Conservation (phyloP, 2,888 invertebrate species). For the Euclidia mi region DNA sequence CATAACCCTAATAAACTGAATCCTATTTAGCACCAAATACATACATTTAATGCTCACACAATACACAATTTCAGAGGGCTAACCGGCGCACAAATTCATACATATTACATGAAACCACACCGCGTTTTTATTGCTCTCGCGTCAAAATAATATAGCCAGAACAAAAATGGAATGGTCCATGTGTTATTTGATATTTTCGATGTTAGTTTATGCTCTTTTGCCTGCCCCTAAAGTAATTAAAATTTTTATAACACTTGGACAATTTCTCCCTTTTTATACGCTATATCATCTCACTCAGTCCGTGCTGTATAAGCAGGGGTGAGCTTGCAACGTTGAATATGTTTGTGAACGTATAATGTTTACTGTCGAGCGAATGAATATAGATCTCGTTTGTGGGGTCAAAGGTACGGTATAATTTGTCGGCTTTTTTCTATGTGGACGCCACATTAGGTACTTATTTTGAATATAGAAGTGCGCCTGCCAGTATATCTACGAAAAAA, state of each 20-base stretch:
- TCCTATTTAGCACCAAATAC: conserved; percentile 5
- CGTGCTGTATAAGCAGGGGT: conserved; percentile 15
- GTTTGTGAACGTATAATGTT: neutral
- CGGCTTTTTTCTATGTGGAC: too few species aligned
- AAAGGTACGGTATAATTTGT: too few species aligned
- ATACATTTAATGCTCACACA: conserved; percentile 11
- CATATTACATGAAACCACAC: conserved; percentile 77
- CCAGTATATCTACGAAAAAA: too few species aligned
- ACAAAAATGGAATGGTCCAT: conserved; percentile 75
- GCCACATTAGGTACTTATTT: too few species aligned
- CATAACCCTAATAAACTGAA: conserved; percentile 9
- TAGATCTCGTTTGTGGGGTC: neutral
- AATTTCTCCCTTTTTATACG: conserved; percentile 45
- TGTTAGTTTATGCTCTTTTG: conserved; percentile 68
- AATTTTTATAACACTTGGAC: conserved; percentile 44
- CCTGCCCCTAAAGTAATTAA: conserved; percentile 49
- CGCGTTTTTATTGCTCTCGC: conserved; percentile 72
- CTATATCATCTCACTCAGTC: conserved; percentile 12
- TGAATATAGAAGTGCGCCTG: too few species aligned
- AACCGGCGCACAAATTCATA: conserved; percentile 70
- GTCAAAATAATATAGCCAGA: conserved; percentile 74
- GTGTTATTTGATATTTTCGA: conserved; percentile 69
- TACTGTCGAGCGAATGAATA: neutral
- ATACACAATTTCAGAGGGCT: conserved; percentile 58
- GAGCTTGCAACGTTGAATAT: conserved; percentile 2